Base-by-base conservation (phyloP, 1,140 invertebrate species). In the Maniola jurtina region DNA sequence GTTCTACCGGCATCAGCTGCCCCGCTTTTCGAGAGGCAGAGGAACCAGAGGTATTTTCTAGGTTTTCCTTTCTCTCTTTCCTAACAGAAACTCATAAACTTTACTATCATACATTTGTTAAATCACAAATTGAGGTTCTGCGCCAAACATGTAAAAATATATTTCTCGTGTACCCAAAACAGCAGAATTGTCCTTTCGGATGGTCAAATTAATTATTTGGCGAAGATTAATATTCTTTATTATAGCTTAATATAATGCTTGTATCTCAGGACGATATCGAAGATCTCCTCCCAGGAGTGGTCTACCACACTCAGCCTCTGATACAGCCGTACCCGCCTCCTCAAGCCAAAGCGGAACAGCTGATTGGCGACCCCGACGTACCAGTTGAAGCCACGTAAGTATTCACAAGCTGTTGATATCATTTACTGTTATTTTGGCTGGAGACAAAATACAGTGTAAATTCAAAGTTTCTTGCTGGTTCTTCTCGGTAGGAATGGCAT, bases 361-460 rank as follows among this genome's bases (percentile, higher is more conserved):
- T 95, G 34, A 93, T 95, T 47, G 94, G 94, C 10, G 94, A 95
- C 71, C 93, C 92, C 25, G 90, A 94, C 58, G 92, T 95, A 42
- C 94, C 95, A 7, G 94, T 95, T 0, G 94, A 95, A 91, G 94
- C 94, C 70, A 95, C 94, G 95, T 95, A 93, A 95, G 84, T 86
- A 45, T 45, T 42, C 6, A 14, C n/a, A 35, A 34, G 7, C 33
- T 60, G 13, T 34, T 48, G 13, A 48, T 34, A 48, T 48, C 16
- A 25, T 61, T 50, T 15, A 6, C 11, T 14, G 35, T n/a, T 50
- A 57, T 57, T 57, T 40, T 38, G 55, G 35, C 55, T 57, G 6
- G n/a, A 57, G 35, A 57, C 25, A 55, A n/a, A n/a, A n/a, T n/a
- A n/a, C n/a, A n/a, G n/a, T n/a, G n/a, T n/a, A n/a, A n/a, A n/a